Evolutionary conservation across 37 sponge, comb jelly and placozoan species (phyloP).

Genomic region (Diacarnus erythraeanus): DNA sequence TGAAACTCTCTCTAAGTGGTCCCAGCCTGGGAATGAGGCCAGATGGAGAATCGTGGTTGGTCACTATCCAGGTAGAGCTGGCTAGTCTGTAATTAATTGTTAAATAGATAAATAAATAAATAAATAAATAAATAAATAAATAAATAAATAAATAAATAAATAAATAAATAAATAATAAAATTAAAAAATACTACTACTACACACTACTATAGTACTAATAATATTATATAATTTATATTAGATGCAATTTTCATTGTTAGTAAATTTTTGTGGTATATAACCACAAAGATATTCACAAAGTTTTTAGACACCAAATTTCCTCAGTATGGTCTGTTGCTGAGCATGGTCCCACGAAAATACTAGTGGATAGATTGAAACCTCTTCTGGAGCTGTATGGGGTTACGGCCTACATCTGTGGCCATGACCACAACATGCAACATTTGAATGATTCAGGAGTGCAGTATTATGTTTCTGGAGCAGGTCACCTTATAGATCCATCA

Average conservation of each 20-base stretch:
- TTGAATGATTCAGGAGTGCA: conserved; percentile 59
- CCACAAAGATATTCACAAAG: no score
- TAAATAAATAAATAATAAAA: no score
- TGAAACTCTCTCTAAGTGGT: conserved; percentile 35
- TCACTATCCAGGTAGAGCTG: conserved; percentile 94
- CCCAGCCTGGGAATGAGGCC: conserved; percentile 21
- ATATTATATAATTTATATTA: no score
- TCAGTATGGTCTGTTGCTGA: conserved; percentile 86
- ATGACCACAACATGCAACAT: conserved; percentile 89
- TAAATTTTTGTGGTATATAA: no score
- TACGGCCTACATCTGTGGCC: conserved; percentile 83
- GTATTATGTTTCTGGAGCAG: conserved; percentile 88
- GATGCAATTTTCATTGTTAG: no score
- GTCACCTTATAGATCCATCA: conserved; percentile 71
- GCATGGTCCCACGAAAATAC: conserved; percentile 74
- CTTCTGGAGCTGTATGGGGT: conserved; percentile 68
- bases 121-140: no score
- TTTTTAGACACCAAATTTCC: no score
- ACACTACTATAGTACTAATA: no score
- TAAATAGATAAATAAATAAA: no score
- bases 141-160: no score
- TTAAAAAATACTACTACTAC: no score
- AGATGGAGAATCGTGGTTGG: conserved; percentile 81
- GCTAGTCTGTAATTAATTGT: no score
- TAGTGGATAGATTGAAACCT: conserved; percentile 65